Percentiles rank a stretch among this genome's conserved stretches.
These are phyloP conservation scores for Dicrurus megarhynchus DNA, from an alignment of 2,113 vertebrate species.

Conservation along the genomic window DNA sequence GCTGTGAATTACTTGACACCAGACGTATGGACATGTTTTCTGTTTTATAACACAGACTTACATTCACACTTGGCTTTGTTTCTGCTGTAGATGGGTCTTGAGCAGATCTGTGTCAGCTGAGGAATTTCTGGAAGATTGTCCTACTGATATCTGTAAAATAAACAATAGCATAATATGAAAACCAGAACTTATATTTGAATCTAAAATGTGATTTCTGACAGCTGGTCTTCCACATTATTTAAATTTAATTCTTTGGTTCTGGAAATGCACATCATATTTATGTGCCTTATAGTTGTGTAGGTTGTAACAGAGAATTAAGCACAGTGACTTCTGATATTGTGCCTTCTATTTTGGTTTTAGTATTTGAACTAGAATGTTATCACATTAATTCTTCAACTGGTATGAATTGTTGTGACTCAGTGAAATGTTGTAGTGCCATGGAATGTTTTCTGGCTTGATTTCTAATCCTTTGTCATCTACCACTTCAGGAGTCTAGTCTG, in stretches of 20 bases:
- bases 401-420: not conserved
- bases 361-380: not conserved
- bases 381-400: not conserved
- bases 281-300: not conserved
- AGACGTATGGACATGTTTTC: not conserved
- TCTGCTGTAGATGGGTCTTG: not conserved
- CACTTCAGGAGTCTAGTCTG: not conserved
- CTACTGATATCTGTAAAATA: not conserved
- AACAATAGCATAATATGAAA: not conserved
- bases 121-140: not conserved
- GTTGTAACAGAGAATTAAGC: not conserved
- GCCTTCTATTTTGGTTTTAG: not conserved
- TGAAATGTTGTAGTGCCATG: not conserved
- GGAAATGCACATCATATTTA: not conserved
- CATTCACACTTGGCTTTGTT: not conserved
- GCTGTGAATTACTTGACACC: not conserved
- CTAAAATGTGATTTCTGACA: not conserved
- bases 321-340: not conserved
- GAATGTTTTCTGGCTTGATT: not conserved
- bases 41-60: not conserved
- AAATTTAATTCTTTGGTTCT: not conserved
- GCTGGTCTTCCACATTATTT: not conserved
- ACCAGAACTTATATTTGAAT: not conserved
- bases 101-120: not conserved
- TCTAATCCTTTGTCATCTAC: not conserved